phyloP scores from a whole-genome alignment of 1,140 invertebrate species.

The Magallana gigas region DNA sequence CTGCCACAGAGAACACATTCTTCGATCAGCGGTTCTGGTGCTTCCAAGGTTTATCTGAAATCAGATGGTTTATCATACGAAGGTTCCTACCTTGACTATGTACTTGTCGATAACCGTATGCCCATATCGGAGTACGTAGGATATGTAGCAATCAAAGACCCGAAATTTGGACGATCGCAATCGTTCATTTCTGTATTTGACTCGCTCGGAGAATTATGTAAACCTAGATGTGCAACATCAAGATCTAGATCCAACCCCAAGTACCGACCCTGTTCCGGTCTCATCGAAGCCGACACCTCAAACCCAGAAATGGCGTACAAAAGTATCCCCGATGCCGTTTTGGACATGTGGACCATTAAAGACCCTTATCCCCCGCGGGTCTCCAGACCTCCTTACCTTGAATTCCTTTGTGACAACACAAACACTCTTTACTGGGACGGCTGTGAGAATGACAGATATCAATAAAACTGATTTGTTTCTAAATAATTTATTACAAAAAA shows the following conservation, averaged over 20 bases:
- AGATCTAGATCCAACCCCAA: background rate
- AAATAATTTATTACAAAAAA: no score
- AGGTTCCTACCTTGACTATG: constrained; percentile 41
- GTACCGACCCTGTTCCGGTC: constrained; percentile 1
- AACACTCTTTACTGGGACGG: constrained; percentile 25
- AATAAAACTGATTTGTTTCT: background rate
- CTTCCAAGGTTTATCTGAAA: constrained; percentile 34
- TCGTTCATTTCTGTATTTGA: background rate
- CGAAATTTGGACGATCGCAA: background rate
- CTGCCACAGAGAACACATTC: background rate
- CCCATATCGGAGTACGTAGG: constrained; percentile 30
- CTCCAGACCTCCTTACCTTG: background rate
- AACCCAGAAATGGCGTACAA: constrained; percentile 6
- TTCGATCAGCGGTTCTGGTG: constrained; percentile 33
- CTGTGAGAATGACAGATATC: constrained; percentile 30
- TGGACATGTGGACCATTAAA: background rate
- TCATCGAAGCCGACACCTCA: background rate
- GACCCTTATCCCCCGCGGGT: constrained; percentile 1
- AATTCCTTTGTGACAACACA: constrained; percentile 23
- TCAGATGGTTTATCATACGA: constrained; percentile 43
- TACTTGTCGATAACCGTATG: constrained; percentile 38
- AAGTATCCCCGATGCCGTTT: background rate
- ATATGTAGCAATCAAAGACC: constrained; percentile 47
- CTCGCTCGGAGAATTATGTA: background rate
- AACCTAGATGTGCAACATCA: constrained; percentile 9